Evolutionary conservation across 2,797 vertebrate species (phyloP), one percentile per base, ranked within the genome.

Genomic region (Nyctalus aviator): DNA sequence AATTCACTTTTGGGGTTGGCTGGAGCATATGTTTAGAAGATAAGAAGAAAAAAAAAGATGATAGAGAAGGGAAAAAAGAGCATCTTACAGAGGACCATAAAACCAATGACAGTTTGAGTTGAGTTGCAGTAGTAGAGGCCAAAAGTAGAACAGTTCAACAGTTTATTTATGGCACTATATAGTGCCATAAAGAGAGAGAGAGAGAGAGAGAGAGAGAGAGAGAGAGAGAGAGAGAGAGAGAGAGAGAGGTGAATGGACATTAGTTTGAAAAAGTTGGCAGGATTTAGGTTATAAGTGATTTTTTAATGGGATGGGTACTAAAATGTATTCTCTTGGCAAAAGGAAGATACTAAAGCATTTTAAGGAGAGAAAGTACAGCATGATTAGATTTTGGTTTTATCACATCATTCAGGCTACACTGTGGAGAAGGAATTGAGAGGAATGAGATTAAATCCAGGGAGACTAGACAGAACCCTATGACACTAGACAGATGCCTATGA

Each of bases 311-410:
- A 53, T 77, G 23, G 27, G 13, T 72, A 50, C 69, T 95, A n/a
- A 90, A 94, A 64, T 91, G 10, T 66, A 76, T 83, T 94, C 50
- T 83, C 87, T 78, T 83, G 57, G 78, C 44, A 90, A 35, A 20
- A 20, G 84, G n/a, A 57, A 84, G 68, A 66, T 20, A 53, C 75
- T 77, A 20, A 93, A 71, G 32, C 77, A 15, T 69, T 69, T 85
- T 78, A 69, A 94, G 50, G 50, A 88, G 81, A 81, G 44, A 86
- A 18, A 85, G 30, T 44, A 59, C 1, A 21, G 8, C 0, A 10
- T 48, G 27, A 48, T 95, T 37, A 48, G 7, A 77, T 59, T 72
- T 77, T 27, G 41, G 6, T n/a, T 87, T 88, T 59, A 91, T 75
- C 44, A 35, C 50, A 44, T 55, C 25, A 20, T 57, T 71, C 18